Evolutionary conservation across 2,888 invertebrate genomes (phyloP), one percentile per base, ranked within the genome.

Genomic region (Cryptocephalus primarius): DNA sequence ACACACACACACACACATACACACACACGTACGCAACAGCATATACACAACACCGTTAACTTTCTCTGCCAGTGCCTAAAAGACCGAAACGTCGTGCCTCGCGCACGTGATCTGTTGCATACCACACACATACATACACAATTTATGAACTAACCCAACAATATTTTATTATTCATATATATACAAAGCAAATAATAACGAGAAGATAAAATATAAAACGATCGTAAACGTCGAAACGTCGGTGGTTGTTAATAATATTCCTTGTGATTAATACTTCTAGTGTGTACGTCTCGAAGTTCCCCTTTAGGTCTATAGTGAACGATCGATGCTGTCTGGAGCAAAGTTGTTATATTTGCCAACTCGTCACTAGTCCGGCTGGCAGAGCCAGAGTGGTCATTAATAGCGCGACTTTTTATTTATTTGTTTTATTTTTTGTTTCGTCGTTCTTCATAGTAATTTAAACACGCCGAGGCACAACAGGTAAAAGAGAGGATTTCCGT

Each of bases 321-420:
- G 62, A 65, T 65, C 64, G 64, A 64, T 65, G 64, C 62, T 56
- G 64, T 63, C 64, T 63, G 61, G 60, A 60, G 59, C 60, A 57
- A 56, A 58, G 47, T 53, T 52, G 55, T 51, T 57, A 57, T 55
- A 53, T 56, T 54, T 59, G 60, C 57, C 56, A 61, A 58, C 56
- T 60, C 57, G 56, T 60, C 60, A 60, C 59, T 58, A 59, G 55
- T 55, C 55, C 53, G 54, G 57, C 60, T 55, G 54, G 55, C 55
- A 51, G 49, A 22, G 22, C 6, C 54, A 54, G 48, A 53, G 42
- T 50, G 55, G 55, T 55, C 55, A 47, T 40, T 42, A 22, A 22
- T 22, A 50, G 57, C 52, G 54, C 55, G 52, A 33, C 39, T 12
- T 33, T 45, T 31, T 22, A 40, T 22, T 44, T 42, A 32, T 13